A percentile compares a stretch with the other conserved stretches of the same genome.
Evolutionary conservation across 2,888 invertebrate genomes (phyloP).

Genomic region (Julus scandinavius): DNA sequence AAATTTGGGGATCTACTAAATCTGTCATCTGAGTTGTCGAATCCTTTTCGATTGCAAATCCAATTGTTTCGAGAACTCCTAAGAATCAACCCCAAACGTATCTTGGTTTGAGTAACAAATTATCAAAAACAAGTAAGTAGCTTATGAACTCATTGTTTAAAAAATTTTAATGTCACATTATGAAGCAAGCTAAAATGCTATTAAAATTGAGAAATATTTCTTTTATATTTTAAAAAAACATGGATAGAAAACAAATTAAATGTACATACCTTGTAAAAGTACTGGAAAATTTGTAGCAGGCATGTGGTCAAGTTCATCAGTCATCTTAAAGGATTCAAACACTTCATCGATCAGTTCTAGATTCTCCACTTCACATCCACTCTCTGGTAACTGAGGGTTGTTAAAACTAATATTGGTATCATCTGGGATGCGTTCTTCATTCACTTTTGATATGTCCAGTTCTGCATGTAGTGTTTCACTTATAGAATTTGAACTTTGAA

Average conservation of each 20-base stretch:
- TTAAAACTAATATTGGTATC: not conserved
- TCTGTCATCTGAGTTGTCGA: not conserved
- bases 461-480: not conserved
- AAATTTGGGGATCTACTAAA: slow-evolving; percentile 16
- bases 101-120: too few species aligned
- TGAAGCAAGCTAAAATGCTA: not conserved
- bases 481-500: not conserved
- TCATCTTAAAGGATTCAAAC: slow-evolving; percentile 16
- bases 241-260: not conserved
- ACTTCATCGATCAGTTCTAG: not conserved
- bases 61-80: slow-evolving; percentile 33
- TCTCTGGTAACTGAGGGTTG: not conserved
- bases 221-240: not conserved
- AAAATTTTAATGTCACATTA: not conserved
- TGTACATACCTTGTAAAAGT: not conserved
- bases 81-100: not conserved
- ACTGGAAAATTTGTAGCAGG: not conserved
- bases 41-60: not conserved
- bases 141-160: not conserved
- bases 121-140: not conserved
- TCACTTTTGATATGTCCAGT: not conserved
- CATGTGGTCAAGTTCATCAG: not conserved
- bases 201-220: not conserved
- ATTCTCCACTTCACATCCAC: not conserved
- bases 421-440: not conserved